Base-by-base conservation (phyloP, 2,888 invertebrate genomes). In the Apamea sordens region DNA sequence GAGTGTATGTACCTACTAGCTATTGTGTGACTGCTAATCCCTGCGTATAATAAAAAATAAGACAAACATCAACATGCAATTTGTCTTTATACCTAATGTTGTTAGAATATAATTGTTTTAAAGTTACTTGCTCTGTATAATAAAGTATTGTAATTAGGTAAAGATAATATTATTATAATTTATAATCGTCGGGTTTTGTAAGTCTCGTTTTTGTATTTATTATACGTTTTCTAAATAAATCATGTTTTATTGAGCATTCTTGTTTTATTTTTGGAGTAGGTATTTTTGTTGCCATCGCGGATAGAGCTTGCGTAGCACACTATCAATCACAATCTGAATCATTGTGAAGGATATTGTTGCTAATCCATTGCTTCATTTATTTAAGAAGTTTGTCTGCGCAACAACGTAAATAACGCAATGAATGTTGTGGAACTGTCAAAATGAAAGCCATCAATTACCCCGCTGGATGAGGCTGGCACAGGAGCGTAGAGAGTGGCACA, bases 201-300 rank as follows among this genome's bases (percentile, higher is more conserved):
- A 73, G 86, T 84, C 83, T 89, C 86, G 73, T 83, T 92, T 92
- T 90, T 88, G 59, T 91, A 90, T 81, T 81, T 63, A 65, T 53
- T 91, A 89, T 85, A 84, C 80, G 86, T 91, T 92, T 91, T 89
- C 87, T 92, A 92, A 93, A 93, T 93, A 93, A 93, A 93, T 90
- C 90, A 89, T 87, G 79, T 91, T 91, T 86, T 91, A 72, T 41
- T 80, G 70, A 68, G 75, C 15, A 41, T 8, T 8, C 10, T 53
- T 18, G 18, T 70, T 63, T 79, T 70, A 64, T 64, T 79, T 67
- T 65, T 50, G 3, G 5, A 75, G 53, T 36, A 32, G 1, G 2
- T 36, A 1, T 13, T 11, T 63, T 63, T 56, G 24, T 11, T 56
- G 24, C 11, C 56, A 56, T 56, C 24, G 24, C 24, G 56, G 4